These are phyloP conservation scores for Scaptodrosophila lebanonensis DNA, from an alignment of 1,140 invertebrate species.

Conservation along the genomic window DNA sequence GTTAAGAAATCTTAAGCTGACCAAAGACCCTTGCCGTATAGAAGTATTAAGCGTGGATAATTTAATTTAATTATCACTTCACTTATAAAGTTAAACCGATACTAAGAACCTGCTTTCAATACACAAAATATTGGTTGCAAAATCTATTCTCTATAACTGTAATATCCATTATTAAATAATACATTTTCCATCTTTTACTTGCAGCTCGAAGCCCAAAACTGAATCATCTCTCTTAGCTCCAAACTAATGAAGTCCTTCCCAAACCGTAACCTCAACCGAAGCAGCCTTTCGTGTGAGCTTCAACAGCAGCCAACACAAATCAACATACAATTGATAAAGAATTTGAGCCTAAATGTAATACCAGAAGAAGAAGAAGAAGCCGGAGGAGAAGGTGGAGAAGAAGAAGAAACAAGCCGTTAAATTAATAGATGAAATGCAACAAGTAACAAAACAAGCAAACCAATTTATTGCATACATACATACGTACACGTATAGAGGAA, in stretches of 20 bases:
- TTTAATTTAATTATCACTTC: too few species aligned
- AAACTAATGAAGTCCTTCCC: constrained; percentile 12
- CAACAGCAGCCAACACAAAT: background rate
- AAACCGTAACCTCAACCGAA: constrained; percentile 16
- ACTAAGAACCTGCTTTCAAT: too few species aligned
- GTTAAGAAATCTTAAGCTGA: too few species aligned
- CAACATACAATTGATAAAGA: constrained; percentile 4
- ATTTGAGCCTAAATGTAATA: background rate
- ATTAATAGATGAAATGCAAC: too few species aligned
- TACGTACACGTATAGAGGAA: too few species aligned
- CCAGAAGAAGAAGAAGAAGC: background rate
- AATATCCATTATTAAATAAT: too few species aligned
- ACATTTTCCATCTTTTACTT: constrained; percentile 21
- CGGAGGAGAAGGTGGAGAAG: too few species aligned
- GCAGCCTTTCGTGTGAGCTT: constrained; percentile 15
- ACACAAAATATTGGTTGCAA: too few species aligned
- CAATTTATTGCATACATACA: constrained; percentile 42
- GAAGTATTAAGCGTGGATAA: too few species aligned
- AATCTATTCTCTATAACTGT: too few species aligned
- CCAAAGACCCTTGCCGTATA: too few species aligned
- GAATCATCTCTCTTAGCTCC: constrained; percentile 5
- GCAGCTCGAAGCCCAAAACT: background rate
- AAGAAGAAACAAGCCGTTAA: constrained; percentile 9
- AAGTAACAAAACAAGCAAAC: constrained; percentile 26
- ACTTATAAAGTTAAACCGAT: too few species aligned